Evolutionary conservation across 2,797 vertebrate genomes (phyloP), one percentile per base, ranked within the genome.

Genomic region (Prunella strophiata): DNA sequence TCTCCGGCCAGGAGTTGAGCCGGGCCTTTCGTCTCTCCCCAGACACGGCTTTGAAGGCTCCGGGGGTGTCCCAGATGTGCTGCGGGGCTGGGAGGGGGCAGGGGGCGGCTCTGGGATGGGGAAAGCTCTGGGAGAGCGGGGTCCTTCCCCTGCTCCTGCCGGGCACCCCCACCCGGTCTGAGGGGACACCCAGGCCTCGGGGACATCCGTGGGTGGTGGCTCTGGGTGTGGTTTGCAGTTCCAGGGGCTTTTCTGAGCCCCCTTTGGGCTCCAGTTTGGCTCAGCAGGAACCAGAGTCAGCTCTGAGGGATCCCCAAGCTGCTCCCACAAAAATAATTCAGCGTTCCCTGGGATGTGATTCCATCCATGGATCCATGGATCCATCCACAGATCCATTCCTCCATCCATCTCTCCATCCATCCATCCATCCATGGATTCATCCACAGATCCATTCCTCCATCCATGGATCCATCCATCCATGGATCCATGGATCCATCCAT

Each of bases 1-100:
- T 95, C 95, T 92, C 18, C 54, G 25, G 95, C 95, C 95, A 96
- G 95, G 87, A 81, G 62, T 19, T 81, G 55, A 93, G 88, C 80
- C 68, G 29, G 20, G 86, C 91, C 93, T 92, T 88, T 92, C 50
- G 62, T 88, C 94, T 92, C 87, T 78, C 82, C 76, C 43, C 91
- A 84, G 65, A 36, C 73, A 1, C 54, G 58, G 93, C 94, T 95
- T 94, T 96, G 95, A 95, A 95, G 87, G 84, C 89, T 34, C 27
- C 80, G 45, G 93, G 89, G 80, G 52, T 88, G 89, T 94, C 91
- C 87, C 94, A 89, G 62, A 95, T 92, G 73, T 94, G 89, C 91
- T 72, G 93, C n/a, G 57, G 89, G 76, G 91, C 65, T 81, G 91
- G 61, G 52, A 77, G 54, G 72, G 22, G 68, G 23, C 2, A n/a